Conservation (phyloP, 2,888 invertebrate genomes). For the Machimus atricapillus region DNA sequence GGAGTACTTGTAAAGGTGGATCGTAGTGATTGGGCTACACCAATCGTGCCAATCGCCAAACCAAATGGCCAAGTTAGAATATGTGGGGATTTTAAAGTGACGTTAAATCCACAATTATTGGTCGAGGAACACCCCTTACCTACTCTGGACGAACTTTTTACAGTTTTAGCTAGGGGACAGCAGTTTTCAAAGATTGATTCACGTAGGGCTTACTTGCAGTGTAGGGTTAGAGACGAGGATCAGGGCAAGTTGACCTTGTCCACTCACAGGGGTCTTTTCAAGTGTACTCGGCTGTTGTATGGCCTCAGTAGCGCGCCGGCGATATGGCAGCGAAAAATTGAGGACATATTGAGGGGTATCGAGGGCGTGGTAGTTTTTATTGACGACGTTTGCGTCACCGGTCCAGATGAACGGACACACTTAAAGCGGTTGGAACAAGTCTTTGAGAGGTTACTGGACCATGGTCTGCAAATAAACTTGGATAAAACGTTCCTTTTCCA, state of each 20-base stretch:
- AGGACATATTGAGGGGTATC: slow-evolving; percentile 48
- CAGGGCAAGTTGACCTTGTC: slow-evolving; percentile 44
- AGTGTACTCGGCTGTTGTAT: slow-evolving; percentile 47
- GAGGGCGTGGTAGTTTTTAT: slow-evolving; percentile 48
- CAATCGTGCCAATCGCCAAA: slow-evolving; percentile 51
- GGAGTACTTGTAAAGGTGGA: neutral
- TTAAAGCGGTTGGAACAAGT: no score
- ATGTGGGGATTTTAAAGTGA: slow-evolving; percentile 44
- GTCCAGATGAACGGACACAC: no score
- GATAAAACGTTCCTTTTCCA: no score
- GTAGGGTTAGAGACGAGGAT: slow-evolving; percentile 7
- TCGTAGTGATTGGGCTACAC: neutral
- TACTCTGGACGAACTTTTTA: no score
- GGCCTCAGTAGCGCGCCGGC: slow-evolving; percentile 53
- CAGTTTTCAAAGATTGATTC: no score
- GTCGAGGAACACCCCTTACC: neutral
- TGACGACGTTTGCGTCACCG: slow-evolving; percentile 45
- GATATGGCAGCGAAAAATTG: slow-evolving; percentile 51
- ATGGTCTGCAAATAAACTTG: no score
- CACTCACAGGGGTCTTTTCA: neutral
- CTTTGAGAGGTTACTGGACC: no score
- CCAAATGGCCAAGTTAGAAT: slow-evolving; percentile 47
- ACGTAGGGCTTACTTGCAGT: slow-evolving; percentile 21
- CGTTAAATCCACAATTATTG: slow-evolving; percentile 46
- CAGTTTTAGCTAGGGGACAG: no score